Base-by-base conservation (phyloP, 2,113 vertebrate genomes). In the Nanorana parkeri region DNA sequence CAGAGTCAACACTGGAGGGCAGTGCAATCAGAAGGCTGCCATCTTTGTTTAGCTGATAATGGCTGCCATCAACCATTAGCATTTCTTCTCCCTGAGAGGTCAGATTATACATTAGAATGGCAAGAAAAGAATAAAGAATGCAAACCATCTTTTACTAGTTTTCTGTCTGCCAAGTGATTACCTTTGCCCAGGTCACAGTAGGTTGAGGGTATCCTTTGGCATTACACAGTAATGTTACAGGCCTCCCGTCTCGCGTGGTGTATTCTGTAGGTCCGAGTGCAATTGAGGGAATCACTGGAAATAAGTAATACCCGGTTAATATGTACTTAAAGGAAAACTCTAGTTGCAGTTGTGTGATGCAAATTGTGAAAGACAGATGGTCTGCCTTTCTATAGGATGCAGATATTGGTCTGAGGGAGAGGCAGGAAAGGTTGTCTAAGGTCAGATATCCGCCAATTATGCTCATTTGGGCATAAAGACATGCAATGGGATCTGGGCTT, bases 221-320 rank as follows among this genome's bases (percentile, higher is more conserved):
- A 4, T 93, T 83, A 65, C 97, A 99, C 2, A 19, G 87, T 64
- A 99, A 91, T 7, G 92, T 88, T 60, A 93, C 88, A 1, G 92
- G 87, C 0, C 72, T 89, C 2, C 95, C 96, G 87, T 98, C 96
- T 0, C 89, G 92, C 87, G 94, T 93, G 36, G 93, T 85, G 26
- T 96, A 85, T 10, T 96, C 93, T 68, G 90, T 90, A 7, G 93
- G 91, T 8, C 93, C 90, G 1, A 92, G 84, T 68, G 87, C 92
- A 82, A 99, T 97, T 84, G 95, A 93, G n/a, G 97, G 97, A 58
- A 95, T 93, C 81, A 93, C 97, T 99, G 89, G 4, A 54, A 52
- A 67, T 32, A 75, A 61, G 73, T 55, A 80, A 89, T 47, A 15
- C 41, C 13, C 6, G 11, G 41, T 47, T 47, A 47, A 13, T 47